phyloP scores from a whole-genome alignment of 1,140 invertebrate genomes.

The Helicoverpa zea region DNA sequence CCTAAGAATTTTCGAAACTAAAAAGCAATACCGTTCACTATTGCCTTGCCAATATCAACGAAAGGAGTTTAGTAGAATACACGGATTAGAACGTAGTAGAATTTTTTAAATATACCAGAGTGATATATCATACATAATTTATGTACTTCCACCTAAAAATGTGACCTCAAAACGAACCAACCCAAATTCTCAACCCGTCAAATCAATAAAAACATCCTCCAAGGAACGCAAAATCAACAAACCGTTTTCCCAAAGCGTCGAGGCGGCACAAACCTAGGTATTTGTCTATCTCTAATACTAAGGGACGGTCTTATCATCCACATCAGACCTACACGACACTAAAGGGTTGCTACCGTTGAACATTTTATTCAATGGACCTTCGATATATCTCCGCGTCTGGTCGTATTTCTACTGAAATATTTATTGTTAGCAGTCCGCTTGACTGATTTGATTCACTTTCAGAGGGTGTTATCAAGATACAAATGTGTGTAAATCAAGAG shows the following conservation, averaged over 20 bases:
- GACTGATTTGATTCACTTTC: constrained; percentile 45
- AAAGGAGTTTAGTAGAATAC: too few species aligned
- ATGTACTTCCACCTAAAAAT: too few species aligned
- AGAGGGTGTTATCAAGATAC: constrained; percentile 37
- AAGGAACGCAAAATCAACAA: constrained; percentile 15
- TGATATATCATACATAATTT: too few species aligned
- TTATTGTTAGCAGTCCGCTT: constrained; percentile 43
- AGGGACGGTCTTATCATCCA: constrained; percentile 52
- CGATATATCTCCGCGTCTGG: constrained; percentile 57
- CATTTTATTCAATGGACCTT: constrained; percentile 70
- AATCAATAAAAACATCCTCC: neutral
- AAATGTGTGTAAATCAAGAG: constrained; percentile 33
- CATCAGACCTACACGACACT: constrained; percentile 63
- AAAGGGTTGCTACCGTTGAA: constrained; percentile 56
- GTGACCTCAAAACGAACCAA: too few species aligned
- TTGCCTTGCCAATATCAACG: too few species aligned
- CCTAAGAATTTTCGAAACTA: too few species aligned
- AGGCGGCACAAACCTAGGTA: constrained; percentile 37
- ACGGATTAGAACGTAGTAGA: too few species aligned
- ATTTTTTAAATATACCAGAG: too few species aligned
- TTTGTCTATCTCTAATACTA: constrained; percentile 53
- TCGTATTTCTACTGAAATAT: constrained; percentile 38
- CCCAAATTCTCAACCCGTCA: neutral
- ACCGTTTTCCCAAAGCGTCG: constrained; percentile 21
- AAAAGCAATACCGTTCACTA: too few species aligned